Conservation (phyloP, 2,888 invertebrate species). For the Drepanosiphum platanoidis region DNA sequence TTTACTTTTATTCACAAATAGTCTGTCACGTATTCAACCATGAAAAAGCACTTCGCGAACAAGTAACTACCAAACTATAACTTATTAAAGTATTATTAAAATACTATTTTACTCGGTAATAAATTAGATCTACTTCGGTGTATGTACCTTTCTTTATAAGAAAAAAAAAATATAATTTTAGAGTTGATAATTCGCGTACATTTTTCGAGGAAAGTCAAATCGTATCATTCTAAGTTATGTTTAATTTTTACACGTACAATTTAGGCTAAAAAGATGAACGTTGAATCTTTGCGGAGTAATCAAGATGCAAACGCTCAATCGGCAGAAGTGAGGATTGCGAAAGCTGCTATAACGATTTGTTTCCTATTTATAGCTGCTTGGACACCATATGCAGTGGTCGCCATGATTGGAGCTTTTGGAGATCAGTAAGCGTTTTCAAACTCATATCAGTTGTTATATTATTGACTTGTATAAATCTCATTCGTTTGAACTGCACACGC, state of each 20-base stretch:
- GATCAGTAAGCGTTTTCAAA: constrained; percentile 67
- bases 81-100: no score
- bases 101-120: neutral
- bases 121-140: neutral
- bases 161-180: neutral
- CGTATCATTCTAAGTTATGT: neutral
- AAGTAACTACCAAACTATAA: constrained; percentile 68
- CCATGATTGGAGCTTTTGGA: constrained; percentile 85
- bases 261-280: constrained; percentile 89
- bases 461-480: no score
- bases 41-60: constrained; percentile 81
- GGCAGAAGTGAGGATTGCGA: constrained; percentile 86
- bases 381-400: constrained; percentile 88
- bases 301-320: constrained; percentile 76
- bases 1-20: constrained; percentile 87
- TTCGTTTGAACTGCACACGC: no score
- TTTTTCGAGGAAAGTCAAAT: no score
- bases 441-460: no score
- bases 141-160: neutral
- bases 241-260: constrained; percentile 48
- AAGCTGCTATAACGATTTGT: constrained; percentile 87
- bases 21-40: constrained; percentile 88
- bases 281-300: constrained; percentile 81
- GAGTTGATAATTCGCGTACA: neutral
- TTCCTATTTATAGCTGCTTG: constrained; percentile 87